phyloP scores from a whole-genome alignment of 2,888 invertebrate genomes.

The Hofmannophila pseudospretella region DNA sequence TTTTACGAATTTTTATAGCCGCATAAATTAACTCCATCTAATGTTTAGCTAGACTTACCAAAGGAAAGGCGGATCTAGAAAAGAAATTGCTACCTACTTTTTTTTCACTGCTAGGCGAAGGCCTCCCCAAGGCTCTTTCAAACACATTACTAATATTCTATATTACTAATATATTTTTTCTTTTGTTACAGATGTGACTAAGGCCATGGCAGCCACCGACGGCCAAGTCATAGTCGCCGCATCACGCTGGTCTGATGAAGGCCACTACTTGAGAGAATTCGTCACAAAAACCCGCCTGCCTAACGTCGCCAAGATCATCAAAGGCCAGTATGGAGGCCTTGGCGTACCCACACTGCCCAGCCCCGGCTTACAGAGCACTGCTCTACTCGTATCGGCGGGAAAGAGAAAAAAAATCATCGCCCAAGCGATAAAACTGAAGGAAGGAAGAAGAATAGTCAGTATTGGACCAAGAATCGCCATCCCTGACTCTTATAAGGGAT shows the following conservation, averaged over 20 bases:
- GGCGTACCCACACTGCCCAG: constrained; percentile 93
- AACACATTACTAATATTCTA: too few relatives aligned
- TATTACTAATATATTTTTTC: too few relatives aligned
- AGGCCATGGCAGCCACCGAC: constrained; percentile 89
- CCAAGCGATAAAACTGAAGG: constrained; percentile 93
- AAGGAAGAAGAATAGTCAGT: constrained; percentile 88
- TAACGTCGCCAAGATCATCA: constrained; percentile 92
- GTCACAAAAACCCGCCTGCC: constrained; percentile 87
- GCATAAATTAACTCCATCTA: too few relatives aligned
- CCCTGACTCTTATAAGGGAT: constrained; percentile 93
- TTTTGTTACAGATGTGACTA: constrained; percentile 75
- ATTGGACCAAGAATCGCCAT: constrained; percentile 91
- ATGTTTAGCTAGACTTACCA: too few relatives aligned
- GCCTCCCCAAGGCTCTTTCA: too few relatives aligned
- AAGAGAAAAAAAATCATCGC: constrained; percentile 91
- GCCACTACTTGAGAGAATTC: constrained; percentile 84
- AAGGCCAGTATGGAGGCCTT: constrained; percentile 94
- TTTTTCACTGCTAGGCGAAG: too few relatives aligned
- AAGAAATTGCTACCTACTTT: too few relatives aligned
- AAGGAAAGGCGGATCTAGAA: too few relatives aligned
- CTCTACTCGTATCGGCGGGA: constrained; percentile 90
- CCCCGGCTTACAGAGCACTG: constrained; percentile 91
- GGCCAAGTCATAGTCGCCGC: constrained; percentile 93
- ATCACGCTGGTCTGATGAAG: constrained; percentile 86
- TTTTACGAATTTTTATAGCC: too few relatives aligned